Percentiles rank a stretch among this genome's conserved stretches.
phyloP scores from a whole-genome alignment of 1,140 invertebrate species.

The Aphidius gifuensis region DNA sequence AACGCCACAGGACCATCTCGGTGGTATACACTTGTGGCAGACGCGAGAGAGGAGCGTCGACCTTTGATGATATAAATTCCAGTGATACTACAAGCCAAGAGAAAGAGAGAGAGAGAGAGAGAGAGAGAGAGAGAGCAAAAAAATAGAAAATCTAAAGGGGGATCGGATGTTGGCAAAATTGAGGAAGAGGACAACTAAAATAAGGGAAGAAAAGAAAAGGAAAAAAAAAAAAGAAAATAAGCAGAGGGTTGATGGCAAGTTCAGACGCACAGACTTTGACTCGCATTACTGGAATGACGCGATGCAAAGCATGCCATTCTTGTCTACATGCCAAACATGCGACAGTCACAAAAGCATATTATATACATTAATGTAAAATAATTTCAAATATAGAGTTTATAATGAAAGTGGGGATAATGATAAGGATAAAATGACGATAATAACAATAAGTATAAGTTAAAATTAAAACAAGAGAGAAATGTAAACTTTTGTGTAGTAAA shows the following conservation, averaged over 20 bases:
- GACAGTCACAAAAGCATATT: no score
- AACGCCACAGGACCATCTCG: constrained; percentile 8
- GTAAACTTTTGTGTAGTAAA: constrained; percentile 45
- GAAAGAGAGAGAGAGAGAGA: background rate
- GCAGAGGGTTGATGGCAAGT: constrained; percentile 13
- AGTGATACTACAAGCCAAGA: constrained; percentile 3
- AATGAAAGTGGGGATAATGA: constrained; percentile 17
- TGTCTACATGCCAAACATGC: no score
- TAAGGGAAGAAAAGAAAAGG: constrained; percentile 19
- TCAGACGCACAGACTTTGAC: constrained; percentile 23
- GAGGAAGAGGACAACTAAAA: background rate
- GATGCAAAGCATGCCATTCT: background rate
- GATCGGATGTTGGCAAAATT: no score
- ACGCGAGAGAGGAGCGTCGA: constrained; percentile 31
- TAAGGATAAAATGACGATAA: background rate
- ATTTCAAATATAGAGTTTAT: background rate
- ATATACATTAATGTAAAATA: no score
- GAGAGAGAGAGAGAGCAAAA: background rate
- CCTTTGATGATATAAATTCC: constrained; percentile 29
- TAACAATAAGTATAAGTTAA: background rate
- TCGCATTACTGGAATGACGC: constrained; percentile 20
- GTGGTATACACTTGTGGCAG: constrained; percentile 18
- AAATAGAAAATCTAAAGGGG: no score
- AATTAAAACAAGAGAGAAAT: constrained; percentile 32
- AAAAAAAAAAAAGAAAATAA: constrained; percentile 13